Percentiles rank a stretch among this genome's conserved stretches.
Conservation (phyloP, 2,888 invertebrate species). For the Hypena proboscidalis region DNA sequence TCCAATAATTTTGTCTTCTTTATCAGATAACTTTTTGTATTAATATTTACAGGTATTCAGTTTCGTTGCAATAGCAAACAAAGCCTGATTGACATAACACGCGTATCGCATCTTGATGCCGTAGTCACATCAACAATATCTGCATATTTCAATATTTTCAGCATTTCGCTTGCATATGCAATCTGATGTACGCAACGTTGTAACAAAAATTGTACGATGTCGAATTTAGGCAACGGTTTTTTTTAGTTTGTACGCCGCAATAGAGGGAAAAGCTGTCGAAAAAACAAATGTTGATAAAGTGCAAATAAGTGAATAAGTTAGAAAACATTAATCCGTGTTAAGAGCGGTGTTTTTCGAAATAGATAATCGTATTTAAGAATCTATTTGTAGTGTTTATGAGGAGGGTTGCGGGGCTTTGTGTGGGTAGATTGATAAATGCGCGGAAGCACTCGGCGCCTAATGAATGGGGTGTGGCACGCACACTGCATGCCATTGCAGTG, state of each 20-base stretch:
- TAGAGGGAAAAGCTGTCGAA: not conserved
- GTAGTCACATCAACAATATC: slow-evolving; percentile 40
- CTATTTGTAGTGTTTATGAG: slow-evolving; percentile 32
- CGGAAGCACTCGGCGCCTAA: slow-evolving; percentile 82
- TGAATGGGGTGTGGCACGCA: slow-evolving; percentile 84
- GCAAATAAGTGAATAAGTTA: slow-evolving; percentile 1
- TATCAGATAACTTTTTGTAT: slow-evolving; percentile 7
- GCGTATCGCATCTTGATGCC: slow-evolving; percentile 41
- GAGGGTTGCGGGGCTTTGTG: slow-evolving; percentile 54
- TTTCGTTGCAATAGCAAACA: slow-evolving; percentile 21
- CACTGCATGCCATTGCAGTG: slow-evolving; percentile 70
- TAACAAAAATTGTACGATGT: slow-evolving; percentile 43
- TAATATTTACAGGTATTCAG: slow-evolving; percentile 5
- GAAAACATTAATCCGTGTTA: slow-evolving; percentile 6
- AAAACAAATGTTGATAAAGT: not conserved
- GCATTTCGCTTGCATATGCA: slow-evolving; percentile 49
- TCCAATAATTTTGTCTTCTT: slow-evolving; percentile 13
- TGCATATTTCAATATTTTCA: slow-evolving; percentile 49
- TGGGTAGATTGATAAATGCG: slow-evolving; percentile 81
- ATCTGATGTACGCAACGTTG: slow-evolving; percentile 44
- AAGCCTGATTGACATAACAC: slow-evolving; percentile 30
- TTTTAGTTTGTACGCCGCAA: not conserved
- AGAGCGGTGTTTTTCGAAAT: slow-evolving; percentile 11
- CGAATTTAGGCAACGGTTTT: slow-evolving; percentile 29
- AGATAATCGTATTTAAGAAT: slow-evolving; percentile 29